phyloP scores from a whole-genome alignment of 2,113 vertebrate genomes.

The Phaetusa simplex region DNA sequence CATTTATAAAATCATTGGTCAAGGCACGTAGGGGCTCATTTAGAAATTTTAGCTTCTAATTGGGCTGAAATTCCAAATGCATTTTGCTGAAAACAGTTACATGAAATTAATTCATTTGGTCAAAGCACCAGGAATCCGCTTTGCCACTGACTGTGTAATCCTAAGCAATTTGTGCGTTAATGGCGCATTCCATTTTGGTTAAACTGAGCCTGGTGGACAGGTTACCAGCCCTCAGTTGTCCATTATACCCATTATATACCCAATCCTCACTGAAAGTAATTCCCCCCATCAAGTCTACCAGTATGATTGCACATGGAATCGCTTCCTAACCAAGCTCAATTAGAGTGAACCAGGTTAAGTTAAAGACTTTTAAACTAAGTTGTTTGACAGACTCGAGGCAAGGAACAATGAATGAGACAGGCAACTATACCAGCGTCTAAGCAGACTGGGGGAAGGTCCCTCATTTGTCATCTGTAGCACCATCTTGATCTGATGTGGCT shows the following conservation, averaged over 20 bases:
- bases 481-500: background rate
- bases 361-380: background rate
- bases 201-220: background rate
- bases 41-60: background rate
- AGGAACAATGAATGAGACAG: background rate
- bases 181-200: background rate
- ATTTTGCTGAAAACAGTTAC: background rate
- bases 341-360: background rate
- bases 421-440: background rate
- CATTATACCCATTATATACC: background rate
- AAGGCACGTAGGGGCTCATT: background rate
- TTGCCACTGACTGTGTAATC: background rate
- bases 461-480: background rate
- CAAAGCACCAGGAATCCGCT: background rate
- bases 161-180: background rate
- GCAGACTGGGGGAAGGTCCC: background rate
- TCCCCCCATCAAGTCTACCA: background rate
- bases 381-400: background rate
- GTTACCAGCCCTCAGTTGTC: background rate
- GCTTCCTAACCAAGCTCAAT: background rate
- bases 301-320: background rate
- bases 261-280: background rate
- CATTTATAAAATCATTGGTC: background rate
- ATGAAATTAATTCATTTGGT: background rate
- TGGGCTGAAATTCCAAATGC: background rate